Conservation (phyloP, 2,797 vertebrate genomes). For the Iguana delicatissima region DNA sequence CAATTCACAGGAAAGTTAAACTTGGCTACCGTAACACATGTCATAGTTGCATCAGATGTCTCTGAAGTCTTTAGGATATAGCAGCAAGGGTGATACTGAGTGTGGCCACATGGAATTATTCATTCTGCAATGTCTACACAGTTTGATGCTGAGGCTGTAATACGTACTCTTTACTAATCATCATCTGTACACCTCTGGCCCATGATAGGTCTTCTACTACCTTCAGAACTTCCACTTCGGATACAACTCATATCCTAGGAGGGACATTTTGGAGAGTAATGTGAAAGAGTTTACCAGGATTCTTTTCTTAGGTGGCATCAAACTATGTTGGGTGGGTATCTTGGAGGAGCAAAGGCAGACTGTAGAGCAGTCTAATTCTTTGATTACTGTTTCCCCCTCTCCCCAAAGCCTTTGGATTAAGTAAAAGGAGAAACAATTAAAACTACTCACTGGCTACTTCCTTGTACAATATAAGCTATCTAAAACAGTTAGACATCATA, state of each 20-base stretch:
- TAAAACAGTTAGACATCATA: not conserved
- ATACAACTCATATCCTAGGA: too few relatives aligned
- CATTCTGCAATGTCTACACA: not conserved
- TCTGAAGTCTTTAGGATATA: not conserved
- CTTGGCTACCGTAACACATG: not conserved
- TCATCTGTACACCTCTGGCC: not conserved
- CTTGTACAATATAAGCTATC: not conserved
- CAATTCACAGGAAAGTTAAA: not conserved
- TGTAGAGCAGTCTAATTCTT: not conserved
- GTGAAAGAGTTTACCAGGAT: too few relatives aligned
- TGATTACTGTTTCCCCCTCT: not conserved
- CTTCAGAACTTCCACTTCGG: not conserved
- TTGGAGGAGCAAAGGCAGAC: not conserved
- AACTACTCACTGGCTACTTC: not conserved
- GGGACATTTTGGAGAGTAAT: too few relatives aligned
- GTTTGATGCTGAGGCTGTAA: not conserved
- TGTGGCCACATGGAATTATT: not conserved
- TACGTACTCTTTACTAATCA: not conserved
- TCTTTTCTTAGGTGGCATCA: not conserved
- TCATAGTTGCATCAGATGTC: not conserved
- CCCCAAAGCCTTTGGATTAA: not conserved
- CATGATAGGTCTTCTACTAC: not conserved
- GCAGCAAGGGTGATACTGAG: not conserved
- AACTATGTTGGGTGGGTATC: not conserved
- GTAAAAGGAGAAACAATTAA: not conserved